Evolutionary conservation across 2,888 invertebrate genomes (phyloP).

Genomic region (Pardosa pseudoannulata): DNA sequence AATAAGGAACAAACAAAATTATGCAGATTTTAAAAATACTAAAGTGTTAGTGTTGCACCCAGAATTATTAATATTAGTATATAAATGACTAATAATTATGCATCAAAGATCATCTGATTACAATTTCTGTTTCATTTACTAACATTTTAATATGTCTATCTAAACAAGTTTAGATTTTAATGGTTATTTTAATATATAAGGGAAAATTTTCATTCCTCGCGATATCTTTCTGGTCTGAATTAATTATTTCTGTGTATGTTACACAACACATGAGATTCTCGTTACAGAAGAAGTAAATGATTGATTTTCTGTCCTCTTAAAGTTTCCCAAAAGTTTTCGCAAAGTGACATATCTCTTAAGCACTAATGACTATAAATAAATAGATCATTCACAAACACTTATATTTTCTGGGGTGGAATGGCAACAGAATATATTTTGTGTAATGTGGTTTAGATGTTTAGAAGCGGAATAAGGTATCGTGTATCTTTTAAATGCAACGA

Average conservation of each 20-base stretch:
- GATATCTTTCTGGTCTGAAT: not conserved
- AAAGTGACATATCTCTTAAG: slow-evolving; percentile 12
- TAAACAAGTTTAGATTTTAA: not conserved
- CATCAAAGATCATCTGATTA: not conserved
- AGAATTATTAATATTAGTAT: too few species aligned
- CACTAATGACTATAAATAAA: slow-evolving; percentile 14
- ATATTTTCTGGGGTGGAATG: not conserved
- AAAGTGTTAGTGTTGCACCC: too few species aligned
- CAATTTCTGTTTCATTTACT: not conserved
- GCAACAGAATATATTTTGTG: not conserved
- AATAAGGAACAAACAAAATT: too few species aligned
- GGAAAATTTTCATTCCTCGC: not conserved
- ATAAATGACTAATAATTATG: not conserved
- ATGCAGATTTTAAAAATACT: too few species aligned
- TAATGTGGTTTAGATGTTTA: not conserved
- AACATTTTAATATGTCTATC: not conserved
- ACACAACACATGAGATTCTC: slow-evolving; percentile 1
- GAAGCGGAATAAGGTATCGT: not conserved
- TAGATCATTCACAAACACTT: slow-evolving; percentile 8
- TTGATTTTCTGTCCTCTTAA: slow-evolving; percentile 9
- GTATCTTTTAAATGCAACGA: not conserved
- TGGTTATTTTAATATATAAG: not conserved
- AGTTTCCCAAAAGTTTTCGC: slow-evolving; percentile 7
- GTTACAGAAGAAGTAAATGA: slow-evolving; percentile 9
- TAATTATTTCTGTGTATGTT: slow-evolving; percentile 7